Conservation (phyloP, 2,888 invertebrate species). For the Drosophila ezoana region DNA sequence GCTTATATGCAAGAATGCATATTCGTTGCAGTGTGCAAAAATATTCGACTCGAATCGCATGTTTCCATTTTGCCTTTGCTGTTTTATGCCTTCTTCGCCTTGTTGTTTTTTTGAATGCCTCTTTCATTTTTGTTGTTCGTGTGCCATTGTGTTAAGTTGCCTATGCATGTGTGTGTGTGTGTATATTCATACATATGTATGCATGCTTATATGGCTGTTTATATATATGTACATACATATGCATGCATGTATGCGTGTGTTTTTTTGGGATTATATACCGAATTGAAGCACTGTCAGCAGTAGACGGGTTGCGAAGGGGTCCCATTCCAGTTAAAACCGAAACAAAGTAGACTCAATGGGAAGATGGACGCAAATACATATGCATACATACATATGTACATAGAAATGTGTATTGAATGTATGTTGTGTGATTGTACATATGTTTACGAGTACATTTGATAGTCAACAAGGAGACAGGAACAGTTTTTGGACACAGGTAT, state of each 20-base stretch:
- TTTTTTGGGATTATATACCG: conserved; percentile 50
- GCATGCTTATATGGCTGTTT: too few species aligned
- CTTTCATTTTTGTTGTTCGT: conserved; percentile 57
- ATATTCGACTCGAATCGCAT: conserved; percentile 7
- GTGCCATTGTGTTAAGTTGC: conserved; percentile 42
- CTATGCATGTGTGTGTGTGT: conserved; percentile 20
- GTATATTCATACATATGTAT: conserved; percentile 2
- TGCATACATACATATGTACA: neutral
- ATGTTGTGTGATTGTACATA: neutral
- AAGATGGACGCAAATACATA: conserved; percentile 2
- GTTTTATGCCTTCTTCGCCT: conserved; percentile 26
- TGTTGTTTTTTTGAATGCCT: conserved; percentile 44
- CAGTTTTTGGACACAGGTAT: conserved; percentile 8
- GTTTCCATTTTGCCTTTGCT: conserved; percentile 16
- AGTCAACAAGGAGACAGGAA: neutral
- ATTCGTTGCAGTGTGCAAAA: conserved; percentile 20
- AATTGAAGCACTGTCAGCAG: conserved; percentile 24
- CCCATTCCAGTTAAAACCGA: conserved; percentile 24
- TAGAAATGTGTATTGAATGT: neutral
- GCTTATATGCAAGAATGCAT: neutral
- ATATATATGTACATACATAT: neutral
- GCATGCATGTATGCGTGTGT: conserved; percentile 6
- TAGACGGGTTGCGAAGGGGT: conserved; percentile 7
- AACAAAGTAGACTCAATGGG: conserved; percentile 34
- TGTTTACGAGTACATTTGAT: neutral